Conservation (phyloP, 1,140 invertebrate genomes). For the Matsumurasca onukii region DNA sequence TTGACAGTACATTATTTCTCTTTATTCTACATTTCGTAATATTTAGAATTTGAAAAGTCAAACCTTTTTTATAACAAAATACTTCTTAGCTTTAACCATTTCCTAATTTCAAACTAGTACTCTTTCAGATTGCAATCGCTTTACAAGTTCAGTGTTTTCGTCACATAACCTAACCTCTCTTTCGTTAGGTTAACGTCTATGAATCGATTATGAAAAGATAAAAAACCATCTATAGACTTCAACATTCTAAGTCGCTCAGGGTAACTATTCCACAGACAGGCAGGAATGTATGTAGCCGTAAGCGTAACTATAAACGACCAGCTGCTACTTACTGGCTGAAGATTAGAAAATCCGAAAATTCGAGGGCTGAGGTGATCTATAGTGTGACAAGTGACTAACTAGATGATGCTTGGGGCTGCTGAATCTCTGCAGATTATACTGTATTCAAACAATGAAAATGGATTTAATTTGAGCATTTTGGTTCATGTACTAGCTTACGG, state of each 20-base stretch:
- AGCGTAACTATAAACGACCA: not conserved
- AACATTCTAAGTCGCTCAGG: not conserved
- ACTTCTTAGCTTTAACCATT: too few relatives aligned
- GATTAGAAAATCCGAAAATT: too few relatives aligned
- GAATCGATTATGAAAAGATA: slow-evolving; percentile 24
- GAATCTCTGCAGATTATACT: not conserved
- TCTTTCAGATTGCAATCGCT: too few relatives aligned
- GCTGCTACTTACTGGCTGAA: not conserved
- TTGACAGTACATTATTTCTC: too few relatives aligned
- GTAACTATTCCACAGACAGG: not conserved
- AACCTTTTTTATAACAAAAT: too few relatives aligned
- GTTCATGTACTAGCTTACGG: not conserved
- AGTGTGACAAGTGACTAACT: not conserved
- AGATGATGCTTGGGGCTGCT: not conserved
- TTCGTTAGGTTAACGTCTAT: slow-evolving; percentile 8
- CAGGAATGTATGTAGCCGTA: slow-evolving; percentile 1
- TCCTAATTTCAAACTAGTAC: too few relatives aligned
- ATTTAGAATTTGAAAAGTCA: too few relatives aligned
- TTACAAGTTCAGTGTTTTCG: too few relatives aligned
- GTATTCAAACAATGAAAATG: not conserved
- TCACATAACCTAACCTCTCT: too few relatives aligned
- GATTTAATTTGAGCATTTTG: not conserved
- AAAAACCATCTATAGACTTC: slow-evolving; percentile 1
- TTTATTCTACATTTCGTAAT: too few relatives aligned
- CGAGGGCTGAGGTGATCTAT: not conserved